These are phyloP conservation scores for Anhinga rufa DNA, from an alignment of 2,113 vertebrate species.

Conservation along the genomic window DNA sequence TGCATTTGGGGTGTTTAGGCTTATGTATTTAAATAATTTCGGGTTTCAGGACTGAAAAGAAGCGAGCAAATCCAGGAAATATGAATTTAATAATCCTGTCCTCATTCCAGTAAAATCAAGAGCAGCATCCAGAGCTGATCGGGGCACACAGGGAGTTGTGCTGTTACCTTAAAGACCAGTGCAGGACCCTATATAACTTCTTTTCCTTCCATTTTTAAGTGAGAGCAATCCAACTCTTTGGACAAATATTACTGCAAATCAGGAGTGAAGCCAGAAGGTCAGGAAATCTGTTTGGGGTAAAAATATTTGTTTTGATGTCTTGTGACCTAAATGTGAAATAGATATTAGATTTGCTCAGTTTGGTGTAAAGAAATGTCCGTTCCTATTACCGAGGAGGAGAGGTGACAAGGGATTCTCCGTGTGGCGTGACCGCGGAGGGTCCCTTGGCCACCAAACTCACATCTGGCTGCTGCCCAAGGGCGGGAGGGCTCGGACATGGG, in stretches of 20 bases:
- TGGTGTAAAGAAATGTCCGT: not conserved
- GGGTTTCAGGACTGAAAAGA: not conserved
- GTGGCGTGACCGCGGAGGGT: not conserved
- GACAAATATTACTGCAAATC: not conserved
- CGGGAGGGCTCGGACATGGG: not conserved
- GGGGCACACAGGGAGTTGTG: not conserved
- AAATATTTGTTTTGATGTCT: conserved; percentile 22
- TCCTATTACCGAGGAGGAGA: not conserved
- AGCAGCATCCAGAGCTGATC: not conserved
- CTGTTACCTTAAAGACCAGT: not conserved
- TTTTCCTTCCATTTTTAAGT: not conserved
- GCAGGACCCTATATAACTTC: not conserved
- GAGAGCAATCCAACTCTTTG: not conserved
- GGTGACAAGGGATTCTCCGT: not conserved
- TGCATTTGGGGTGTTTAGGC: not conserved
- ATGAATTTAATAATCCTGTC: not conserved
- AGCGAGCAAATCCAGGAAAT: not conserved
- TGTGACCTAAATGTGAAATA: conserved; percentile 49
- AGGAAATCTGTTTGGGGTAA: not conserved
- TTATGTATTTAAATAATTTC: not conserved
- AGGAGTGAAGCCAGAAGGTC: not conserved
- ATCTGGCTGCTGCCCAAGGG: not conserved
- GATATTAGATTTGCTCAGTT: conserved; percentile 29
- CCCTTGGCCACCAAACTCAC: not conserved
- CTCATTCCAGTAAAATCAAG: not conserved